These are phyloP conservation scores for Cryptotermes secundus DNA, from an alignment of 1,140 invertebrate species.

Conservation along the genomic window DNA sequence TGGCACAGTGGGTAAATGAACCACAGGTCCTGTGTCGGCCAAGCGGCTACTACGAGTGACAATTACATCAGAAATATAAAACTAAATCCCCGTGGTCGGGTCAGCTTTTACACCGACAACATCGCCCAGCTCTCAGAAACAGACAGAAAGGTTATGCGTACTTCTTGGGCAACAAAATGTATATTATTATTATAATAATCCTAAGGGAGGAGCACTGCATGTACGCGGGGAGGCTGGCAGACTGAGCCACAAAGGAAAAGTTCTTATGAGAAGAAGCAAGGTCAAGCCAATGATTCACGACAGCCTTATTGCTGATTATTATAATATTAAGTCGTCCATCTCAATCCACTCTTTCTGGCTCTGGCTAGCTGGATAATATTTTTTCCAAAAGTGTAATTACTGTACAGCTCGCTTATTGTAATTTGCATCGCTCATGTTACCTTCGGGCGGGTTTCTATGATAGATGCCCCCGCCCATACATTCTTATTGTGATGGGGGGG, in stretches of 20 bases:
- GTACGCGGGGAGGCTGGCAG: conserved; percentile 9
- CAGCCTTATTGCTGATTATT: conserved; percentile 37
- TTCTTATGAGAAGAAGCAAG: not conserved
- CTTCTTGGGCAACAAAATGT: conserved; percentile 22
- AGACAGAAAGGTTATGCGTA: conserved; percentile 3
- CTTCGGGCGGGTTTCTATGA: conserved; percentile 33
- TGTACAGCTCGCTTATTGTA: conserved; percentile 37
- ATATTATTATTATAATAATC: conserved; percentile 30
- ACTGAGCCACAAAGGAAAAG: not conserved
- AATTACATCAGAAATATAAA: too few relatives aligned
- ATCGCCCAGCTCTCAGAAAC: not conserved
- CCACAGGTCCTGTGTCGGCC: too few relatives aligned
- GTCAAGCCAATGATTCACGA: conserved; percentile 35
- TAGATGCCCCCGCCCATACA: conserved; percentile 30
- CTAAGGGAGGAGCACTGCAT: conserved; percentile 24
- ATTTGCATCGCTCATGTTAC: conserved; percentile 38
- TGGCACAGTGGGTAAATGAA: too few relatives aligned
- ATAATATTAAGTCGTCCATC: conserved; percentile 38
- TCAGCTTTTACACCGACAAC: too few relatives aligned
- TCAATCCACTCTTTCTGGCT: conserved; percentile 34
- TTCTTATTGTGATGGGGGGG: conserved; percentile 28
- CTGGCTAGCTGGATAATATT: conserved; percentile 29
- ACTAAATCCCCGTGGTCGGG: not conserved
- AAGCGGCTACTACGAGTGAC: too few relatives aligned
- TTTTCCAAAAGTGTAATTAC: conserved; percentile 37